Percentiles rank a stretch among this genome's conserved stretches.
These are phyloP conservation scores for Drosophila suboccidentalis DNA, from an alignment of 2,888 invertebrate genomes.

Conservation along the genomic window DNA sequence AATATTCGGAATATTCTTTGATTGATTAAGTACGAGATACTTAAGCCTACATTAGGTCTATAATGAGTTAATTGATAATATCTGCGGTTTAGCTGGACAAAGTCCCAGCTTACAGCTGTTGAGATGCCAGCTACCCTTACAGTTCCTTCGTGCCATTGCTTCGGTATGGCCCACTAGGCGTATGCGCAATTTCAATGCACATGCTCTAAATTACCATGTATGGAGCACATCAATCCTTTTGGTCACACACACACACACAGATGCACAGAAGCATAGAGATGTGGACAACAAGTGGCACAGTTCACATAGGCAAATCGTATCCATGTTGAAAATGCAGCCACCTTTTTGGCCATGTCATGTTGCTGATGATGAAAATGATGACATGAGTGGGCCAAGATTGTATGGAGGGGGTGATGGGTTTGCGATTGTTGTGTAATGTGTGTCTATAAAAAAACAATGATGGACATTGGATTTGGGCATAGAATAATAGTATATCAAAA, in stretches of 20 bases:
- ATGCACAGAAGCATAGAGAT: constrained; percentile 1
- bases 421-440: constrained; percentile 50
- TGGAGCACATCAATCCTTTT: constrained; percentile 66
- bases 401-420: background rate
- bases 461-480: constrained; percentile 72
- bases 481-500: constrained; percentile 79
- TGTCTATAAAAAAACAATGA: constrained; percentile 78
- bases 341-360: constrained; percentile 74
- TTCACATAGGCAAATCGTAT: constrained; percentile 70
- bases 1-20: background rate
- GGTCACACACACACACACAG: constrained; percentile 28
- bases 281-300: constrained; percentile 70
- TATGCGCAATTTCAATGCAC: constrained; percentile 53
- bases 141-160: constrained; percentile 2
- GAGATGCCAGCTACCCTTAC: constrained; percentile 14
- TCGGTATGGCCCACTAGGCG: constrained; percentile 57
- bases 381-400: constrained; percentile 27
- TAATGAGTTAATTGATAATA: constrained; percentile 6
- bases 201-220: constrained; percentile 52
- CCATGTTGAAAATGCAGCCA: constrained; percentile 51
- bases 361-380: constrained; percentile 44
- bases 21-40: background rate
- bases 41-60: background rate
- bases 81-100: constrained; percentile 21
- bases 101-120: constrained; percentile 16